Evolutionary conservation across 2,888 invertebrate genomes (phyloP).

Genomic region (Drosophila limbata): DNA sequence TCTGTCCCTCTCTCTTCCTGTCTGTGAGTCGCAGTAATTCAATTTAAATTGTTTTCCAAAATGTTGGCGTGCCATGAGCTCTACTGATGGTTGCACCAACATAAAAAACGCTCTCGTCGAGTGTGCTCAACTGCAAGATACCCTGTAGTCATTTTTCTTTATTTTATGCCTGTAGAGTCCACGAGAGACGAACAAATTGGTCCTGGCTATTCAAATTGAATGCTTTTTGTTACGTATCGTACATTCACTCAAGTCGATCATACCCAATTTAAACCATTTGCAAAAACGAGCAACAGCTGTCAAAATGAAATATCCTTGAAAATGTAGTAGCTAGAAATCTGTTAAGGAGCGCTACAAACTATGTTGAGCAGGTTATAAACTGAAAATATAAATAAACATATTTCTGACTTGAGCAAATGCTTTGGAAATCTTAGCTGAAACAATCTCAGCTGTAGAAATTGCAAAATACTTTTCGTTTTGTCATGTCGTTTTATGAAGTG

Average conservation of each 20-base stretch:
- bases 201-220: background rate
- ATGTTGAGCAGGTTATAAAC: conserved; percentile 42
- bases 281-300: conserved; percentile 30
- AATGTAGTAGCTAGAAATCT: conserved; percentile 28
- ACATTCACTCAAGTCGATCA: background rate
- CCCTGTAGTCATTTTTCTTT: background rate
- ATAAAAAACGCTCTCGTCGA: background rate
- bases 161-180: background rate
- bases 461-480: conserved; percentile 59
- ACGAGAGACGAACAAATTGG: too few species aligned
- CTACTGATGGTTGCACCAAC: conserved; percentile 30
- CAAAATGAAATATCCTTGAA: conserved; percentile 44
- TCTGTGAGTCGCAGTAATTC: conserved; percentile 54
- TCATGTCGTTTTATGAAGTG: conserved; percentile 46
- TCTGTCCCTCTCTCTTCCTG: background rate
- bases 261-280: background rate
- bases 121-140: background rate
- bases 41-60: conserved; percentile 72
- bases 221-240: background rate
- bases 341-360: background rate
- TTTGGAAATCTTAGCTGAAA: conserved; percentile 5
- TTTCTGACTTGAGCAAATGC: conserved; percentile 40
- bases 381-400: conserved; percentile 48
- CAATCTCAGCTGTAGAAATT: conserved; percentile 40
- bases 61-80: conserved; percentile 51